Base-by-base conservation (phyloP, 2,888 invertebrate genomes). In the Oscheius sp. region DNA sequence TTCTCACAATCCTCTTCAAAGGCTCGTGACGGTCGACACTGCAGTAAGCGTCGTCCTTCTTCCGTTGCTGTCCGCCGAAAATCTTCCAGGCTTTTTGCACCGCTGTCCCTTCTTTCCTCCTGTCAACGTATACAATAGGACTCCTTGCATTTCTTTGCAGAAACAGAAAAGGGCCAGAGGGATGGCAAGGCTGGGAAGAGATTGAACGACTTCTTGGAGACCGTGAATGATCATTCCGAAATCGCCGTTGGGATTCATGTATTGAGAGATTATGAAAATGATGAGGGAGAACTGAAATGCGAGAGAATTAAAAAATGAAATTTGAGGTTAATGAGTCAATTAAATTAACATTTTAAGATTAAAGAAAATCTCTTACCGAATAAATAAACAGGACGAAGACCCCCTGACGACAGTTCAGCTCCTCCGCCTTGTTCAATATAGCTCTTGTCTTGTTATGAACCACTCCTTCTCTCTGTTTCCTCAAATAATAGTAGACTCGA, bases 361-460 rank as follows among this genome's bases (percentile, higher is more conserved):
- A 28, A 9, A 28, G 26, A 28, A 24, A 51, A 51, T 2, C 12
- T 17, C 62, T 30, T 33, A 62, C 62, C 62, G 49, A 49, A 30
- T 62, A 62, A 17, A 62, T 32, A 33, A 49, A 17, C 3, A 62
- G 22, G 22, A 62, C 33, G 47, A 62, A 47, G 32, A 20, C 33
- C 14, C 62, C 62, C 28, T 47, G 47, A 14, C 47, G 20, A 17
- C 32, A 28, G 4, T 45, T 49, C 5, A 32, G 8, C 9, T 33
- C 33, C 17, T 62, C 62, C 22, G 62, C 62, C 49, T 62, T 62
- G 22, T 47, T 36, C 33, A 62, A 26, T 9, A 62, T 20, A 17
- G 30, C 62, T 49, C 49, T 62, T 2, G 62, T 62, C 12, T 62
- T 62, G 17, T 32, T 22, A 17, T 49, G 47, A 47, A 17, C 20